Base-by-base conservation (phyloP, 1,140 invertebrate genomes). In the Gryon sp. region DNA sequence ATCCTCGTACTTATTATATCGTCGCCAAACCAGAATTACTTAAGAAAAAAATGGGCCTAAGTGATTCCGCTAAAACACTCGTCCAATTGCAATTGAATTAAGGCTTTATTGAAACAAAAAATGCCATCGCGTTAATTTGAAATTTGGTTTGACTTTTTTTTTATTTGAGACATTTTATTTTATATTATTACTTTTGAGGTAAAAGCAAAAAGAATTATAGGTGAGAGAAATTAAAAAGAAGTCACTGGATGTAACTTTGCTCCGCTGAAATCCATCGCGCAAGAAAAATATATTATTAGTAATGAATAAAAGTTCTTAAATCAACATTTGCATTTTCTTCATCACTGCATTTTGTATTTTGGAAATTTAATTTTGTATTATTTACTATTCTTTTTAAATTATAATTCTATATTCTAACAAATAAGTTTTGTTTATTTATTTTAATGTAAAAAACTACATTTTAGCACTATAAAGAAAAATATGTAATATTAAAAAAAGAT, bases 261-360 rank as follows among this genome's bases (percentile, higher is more conserved):
- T 55, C 62, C 34, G 36, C 65, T 69, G 65, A 69, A 74, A 68
- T 65, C 43, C 65, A 57, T n/a, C 38, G 48, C 72, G 30, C 32
- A 38, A 63, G 52, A 52, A 52, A 18, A n/a, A 60, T 70, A 55
- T 52, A 4, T 63, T 63, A 70, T 72, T 72, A 65, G 36, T 78
- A 75, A 48, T 46, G 9, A 76, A 40, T 72, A 76, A 68, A 80
- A 80, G 43, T 78, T 75, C 55, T 72, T 78, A 84, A 87, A 86
- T 76, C 84, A 85, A 85, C 84, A 85, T 86, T 86, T 81, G 80
- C 41, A 72, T 62, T 4, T 20, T 45, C 6, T 43, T 62, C 6
- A 18, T 41, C 4, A 43, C 14, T 43, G 30, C 41, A 24, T 22
- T 12, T 4, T 7, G 22, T 24, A 24, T 24, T 24, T 7, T 7